Conservation (phyloP, 2,888 invertebrate genomes). For the Netelia virgata region DNA sequence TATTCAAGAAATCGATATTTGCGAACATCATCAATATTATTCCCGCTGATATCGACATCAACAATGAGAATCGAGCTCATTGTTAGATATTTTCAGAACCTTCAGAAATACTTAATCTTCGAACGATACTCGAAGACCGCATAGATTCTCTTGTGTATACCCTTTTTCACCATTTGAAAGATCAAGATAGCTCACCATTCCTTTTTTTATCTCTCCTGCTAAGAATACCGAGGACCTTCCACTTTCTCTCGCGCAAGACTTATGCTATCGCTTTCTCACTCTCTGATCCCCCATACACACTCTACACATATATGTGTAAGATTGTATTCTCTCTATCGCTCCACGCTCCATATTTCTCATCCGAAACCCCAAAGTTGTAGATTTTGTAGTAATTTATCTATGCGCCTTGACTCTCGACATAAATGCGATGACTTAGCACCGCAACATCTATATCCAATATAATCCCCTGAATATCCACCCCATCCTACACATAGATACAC, state of each 20-base stretch:
- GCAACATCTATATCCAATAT: slow-evolving; percentile 17
- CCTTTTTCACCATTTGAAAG: neutral
- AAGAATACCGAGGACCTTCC: slow-evolving; percentile 17
- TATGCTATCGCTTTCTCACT: slow-evolving; percentile 49
- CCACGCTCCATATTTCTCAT: slow-evolving; percentile 44
- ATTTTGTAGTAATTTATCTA: slow-evolving; percentile 45
- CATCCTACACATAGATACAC: neutral
- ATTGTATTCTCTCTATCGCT: neutral
- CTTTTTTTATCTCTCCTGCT: slow-evolving; percentile 27
- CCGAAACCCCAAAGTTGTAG: slow-evolving; percentile 33
- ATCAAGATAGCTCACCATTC: slow-evolving; percentile 32
- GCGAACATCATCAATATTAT: too few relatives aligned
- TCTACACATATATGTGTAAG: neutral
- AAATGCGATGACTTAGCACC: slow-evolving; percentile 4
- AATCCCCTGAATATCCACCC: neutral
- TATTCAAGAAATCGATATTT: too few relatives aligned
- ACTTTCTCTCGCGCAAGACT: slow-evolving; percentile 11
- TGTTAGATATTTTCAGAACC: too few relatives aligned
- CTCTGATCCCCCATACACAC: slow-evolving; percentile 26
- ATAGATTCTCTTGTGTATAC: neutral
- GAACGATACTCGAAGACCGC: neutral
- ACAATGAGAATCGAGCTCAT: too few relatives aligned
- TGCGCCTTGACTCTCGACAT: slow-evolving; percentile 21
- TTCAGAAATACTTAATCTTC: neutral
- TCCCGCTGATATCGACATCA: too few relatives aligned